Percentiles rank a stretch among this genome's conserved stretches.
Evolutionary conservation across 2,888 invertebrate genomes (phyloP).

Genomic region (Nysson spinosus): DNA sequence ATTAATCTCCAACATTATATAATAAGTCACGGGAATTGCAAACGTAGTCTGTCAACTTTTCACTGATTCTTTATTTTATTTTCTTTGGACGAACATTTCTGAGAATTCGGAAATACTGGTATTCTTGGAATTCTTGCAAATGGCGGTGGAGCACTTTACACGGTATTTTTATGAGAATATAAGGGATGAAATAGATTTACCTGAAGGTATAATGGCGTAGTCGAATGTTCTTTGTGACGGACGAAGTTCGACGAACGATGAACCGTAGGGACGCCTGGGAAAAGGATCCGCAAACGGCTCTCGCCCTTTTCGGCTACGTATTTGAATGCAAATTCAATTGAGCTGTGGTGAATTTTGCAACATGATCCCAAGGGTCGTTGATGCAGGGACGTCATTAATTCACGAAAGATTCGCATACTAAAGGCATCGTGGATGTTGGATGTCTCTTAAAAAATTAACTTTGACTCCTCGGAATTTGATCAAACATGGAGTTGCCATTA

Average conservation of each 20-base stretch:
- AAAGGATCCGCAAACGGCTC: slow-evolving; percentile 43
- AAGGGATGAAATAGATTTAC: slow-evolving; percentile 1
- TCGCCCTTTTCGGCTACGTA: slow-evolving; percentile 51
- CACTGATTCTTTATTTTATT: no score
- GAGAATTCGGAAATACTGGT: no score
- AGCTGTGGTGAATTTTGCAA: slow-evolving; percentile 55
- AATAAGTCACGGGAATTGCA: no score
- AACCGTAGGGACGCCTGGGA: slow-evolving; percentile 22
- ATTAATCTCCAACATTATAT: no score
- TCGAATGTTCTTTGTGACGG: slow-evolving; percentile 54
- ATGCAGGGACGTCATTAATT: slow-evolving; percentile 42
- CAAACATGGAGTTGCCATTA: background rate
- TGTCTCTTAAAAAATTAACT: slow-evolving; percentile 36
- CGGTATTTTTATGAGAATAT: background rate
- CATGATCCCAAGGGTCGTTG: slow-evolving; percentile 35
- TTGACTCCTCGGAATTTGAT: background rate
- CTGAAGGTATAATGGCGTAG: slow-evolving; percentile 42
- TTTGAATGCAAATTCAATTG: slow-evolving; percentile 61
- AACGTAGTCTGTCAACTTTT: no score
- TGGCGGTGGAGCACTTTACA: no score
- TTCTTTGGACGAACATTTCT: no score
- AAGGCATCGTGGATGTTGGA: slow-evolving; percentile 23
- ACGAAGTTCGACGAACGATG: slow-evolving; percentile 35
- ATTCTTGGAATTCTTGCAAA: no score
- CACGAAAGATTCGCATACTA: slow-evolving; percentile 39